A percentile compares a stretch with the other conserved stretches of the same genome.
These are phyloP conservation scores for Halcyon chelicuti DNA, from an alignment of 2,797 vertebrate species.

Conservation along the genomic window DNA sequence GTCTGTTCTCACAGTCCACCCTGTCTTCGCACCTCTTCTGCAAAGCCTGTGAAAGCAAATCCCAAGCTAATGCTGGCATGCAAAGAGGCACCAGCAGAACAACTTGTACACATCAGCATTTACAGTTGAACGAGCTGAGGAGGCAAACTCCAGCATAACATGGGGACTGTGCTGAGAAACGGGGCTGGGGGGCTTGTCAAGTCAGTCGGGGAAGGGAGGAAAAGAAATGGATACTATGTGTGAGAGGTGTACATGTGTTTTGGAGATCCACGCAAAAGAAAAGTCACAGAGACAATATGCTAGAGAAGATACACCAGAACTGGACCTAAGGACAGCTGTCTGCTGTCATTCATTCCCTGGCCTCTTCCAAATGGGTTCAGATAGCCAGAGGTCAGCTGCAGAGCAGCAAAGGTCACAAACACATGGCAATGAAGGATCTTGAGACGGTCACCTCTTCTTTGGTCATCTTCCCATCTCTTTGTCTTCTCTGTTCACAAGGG, in stretches of 20 bases:
- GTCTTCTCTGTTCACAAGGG: background rate
- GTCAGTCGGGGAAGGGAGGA: background rate
- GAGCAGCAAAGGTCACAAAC: background rate
- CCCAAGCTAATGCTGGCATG: background rate
- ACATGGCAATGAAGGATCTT: background rate
- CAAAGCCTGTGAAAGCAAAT: background rate
- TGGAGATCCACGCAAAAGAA: background rate
- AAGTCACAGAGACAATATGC: background rate
- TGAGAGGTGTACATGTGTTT: background rate
- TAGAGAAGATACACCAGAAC: background rate
- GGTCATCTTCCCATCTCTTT: background rate
- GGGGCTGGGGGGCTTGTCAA: fast-evolving
- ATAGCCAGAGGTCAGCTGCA: background rate
- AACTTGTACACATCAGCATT: fast-evolving
- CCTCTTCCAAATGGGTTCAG: background rate
- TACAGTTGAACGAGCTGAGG: background rate
- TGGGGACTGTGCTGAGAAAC: background rate
- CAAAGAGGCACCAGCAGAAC: fast-evolving
- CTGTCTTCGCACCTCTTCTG: background rate
- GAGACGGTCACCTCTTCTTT: background rate
- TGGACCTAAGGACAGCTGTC: background rate
- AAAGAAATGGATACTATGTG: background rate
- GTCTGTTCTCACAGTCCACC: background rate
- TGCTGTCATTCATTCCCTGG: background rate
- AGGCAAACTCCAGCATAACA: background rate